A percentile compares a stretch with the other conserved stretches of the same genome.
phyloP scores from a whole-genome alignment of 2,797 vertebrate species.

The Cirrhinus mrigala region DNA sequence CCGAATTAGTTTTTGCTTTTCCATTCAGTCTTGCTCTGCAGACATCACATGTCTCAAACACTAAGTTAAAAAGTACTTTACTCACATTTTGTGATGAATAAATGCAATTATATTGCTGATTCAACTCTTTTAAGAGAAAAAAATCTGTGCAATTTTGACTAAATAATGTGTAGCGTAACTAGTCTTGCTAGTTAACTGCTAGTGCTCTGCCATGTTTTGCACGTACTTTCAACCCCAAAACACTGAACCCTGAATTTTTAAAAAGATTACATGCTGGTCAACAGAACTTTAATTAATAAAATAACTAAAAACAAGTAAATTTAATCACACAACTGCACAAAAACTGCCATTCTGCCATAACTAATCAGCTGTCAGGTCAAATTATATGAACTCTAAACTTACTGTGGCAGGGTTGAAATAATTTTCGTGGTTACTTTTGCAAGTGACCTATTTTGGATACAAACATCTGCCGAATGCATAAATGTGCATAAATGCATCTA shows the following conservation, averaged over 20 bases:
- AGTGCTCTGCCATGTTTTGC: neutral
- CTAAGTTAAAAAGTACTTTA: constrained; percentile 1
- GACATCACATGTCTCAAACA: neutral
- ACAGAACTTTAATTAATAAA: neutral
- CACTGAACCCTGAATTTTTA: neutral
- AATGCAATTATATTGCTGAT: neutral
- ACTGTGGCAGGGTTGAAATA: neutral
- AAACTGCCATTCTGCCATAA: neutral
- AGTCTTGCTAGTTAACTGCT: neutral
- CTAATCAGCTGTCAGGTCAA: neutral
- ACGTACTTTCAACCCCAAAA: neutral
- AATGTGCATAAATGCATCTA: neutral
- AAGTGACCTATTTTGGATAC: neutral
- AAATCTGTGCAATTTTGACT: neutral
- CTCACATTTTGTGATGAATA: neutral
- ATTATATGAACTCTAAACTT: neutral
- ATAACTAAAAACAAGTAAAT: neutral
- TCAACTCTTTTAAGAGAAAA: neutral
- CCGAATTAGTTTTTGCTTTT: neutral
- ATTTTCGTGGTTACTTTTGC: neutral
- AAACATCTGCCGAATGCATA: neutral
- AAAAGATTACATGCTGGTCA: neutral
- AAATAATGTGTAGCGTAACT: neutral
- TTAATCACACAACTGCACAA: neutral
- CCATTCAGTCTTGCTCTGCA: neutral